Percentiles rank a stretch among this genome's conserved stretches.
These are phyloP conservation scores for Epinephelus fuscoguttatus DNA, from an alignment of 2,113 vertebrate genomes.

Conservation along the genomic window DNA sequence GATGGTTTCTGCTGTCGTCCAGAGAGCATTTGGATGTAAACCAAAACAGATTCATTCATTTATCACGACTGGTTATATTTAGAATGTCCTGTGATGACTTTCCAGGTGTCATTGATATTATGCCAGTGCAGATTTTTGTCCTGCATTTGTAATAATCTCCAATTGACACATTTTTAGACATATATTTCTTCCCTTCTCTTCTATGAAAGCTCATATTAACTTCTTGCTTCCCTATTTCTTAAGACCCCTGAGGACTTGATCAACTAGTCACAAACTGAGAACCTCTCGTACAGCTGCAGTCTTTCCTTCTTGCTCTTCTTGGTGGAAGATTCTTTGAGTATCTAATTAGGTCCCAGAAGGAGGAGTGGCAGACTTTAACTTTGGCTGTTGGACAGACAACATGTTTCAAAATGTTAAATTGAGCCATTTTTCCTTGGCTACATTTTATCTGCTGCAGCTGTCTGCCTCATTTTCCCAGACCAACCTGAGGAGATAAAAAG, in stretches of 20 bases:
- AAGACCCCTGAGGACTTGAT: background rate
- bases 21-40: conserved; percentile 58
- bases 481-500: conserved; percentile 52
- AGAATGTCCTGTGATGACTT: conserved; percentile 52
- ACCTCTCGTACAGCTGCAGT: background rate
- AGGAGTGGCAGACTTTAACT: background rate
- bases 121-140: background rate
- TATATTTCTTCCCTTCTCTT: background rate
- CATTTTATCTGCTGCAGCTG: conserved; percentile 33
- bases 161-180: background rate
- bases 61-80: conserved; percentile 48
- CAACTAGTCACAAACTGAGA: background rate
- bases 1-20: conserved; percentile 36
- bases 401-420: conserved; percentile 3
- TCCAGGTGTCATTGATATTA: conserved; percentile 27
- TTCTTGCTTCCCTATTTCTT: no score
- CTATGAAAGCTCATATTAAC: background rate
- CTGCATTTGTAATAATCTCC: background rate
- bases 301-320: background rate
- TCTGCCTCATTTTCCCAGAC: conserved; percentile 32
- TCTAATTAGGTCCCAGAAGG: conserved; percentile 16
- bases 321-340: background rate
- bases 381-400: background rate
- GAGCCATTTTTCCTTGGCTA: background rate
- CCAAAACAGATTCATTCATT: conserved; percentile 52